These are phyloP conservation scores for Nematostella vectensis DNA, from an alignment of 92 coral and sea anemone genomes.

Conservation along the genomic window DNA sequence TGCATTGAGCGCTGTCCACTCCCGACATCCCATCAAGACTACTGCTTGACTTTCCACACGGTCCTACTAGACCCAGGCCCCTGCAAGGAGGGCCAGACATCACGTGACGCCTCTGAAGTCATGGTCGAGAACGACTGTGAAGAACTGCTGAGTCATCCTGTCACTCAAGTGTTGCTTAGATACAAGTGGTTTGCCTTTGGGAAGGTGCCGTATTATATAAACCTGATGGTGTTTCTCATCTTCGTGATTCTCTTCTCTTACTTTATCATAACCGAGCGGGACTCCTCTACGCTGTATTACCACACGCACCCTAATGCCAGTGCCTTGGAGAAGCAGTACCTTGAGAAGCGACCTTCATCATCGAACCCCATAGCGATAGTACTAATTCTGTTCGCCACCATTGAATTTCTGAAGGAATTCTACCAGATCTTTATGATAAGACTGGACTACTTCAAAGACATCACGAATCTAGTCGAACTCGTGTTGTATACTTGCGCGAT, in stretches of 20 bases:
- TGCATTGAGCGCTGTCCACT: conserved; percentile 19
- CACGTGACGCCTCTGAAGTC: conserved; percentile 36
- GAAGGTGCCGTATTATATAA: conserved; percentile 39
- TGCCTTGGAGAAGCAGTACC: conserved; percentile 6
- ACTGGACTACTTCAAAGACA: conserved; percentile 40
- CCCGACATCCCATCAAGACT: conserved; percentile 36
- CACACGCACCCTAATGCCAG: conserved; percentile 25
- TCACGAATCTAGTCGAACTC: conserved; percentile 51
- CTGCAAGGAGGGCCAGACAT: conserved; percentile 10
- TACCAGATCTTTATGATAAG: conserved; percentile 43
- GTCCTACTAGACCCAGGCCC: conserved; percentile 57
- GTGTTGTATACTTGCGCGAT: conserved; percentile 13
- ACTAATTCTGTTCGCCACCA: conserved; percentile 21
- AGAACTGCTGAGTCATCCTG: conserved; percentile 57
- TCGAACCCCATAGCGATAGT: conserved; percentile 18
- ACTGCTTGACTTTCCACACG: conserved; percentile 19
- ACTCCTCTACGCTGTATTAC: conserved; percentile 23
- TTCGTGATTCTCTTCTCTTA: conserved; percentile 47
- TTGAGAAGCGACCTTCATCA: conserved; percentile 3
- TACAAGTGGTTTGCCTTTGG: conserved; percentile 73
- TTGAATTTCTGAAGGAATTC: conserved; percentile 37
- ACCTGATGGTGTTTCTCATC: conserved; percentile 25
- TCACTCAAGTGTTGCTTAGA: conserved; percentile 52
- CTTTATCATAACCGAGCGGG: conserved; percentile 51
- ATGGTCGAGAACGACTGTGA: conserved; percentile 69